Conservation (phyloP, 2,888 invertebrate genomes). For the Thumatha senex region DNA sequence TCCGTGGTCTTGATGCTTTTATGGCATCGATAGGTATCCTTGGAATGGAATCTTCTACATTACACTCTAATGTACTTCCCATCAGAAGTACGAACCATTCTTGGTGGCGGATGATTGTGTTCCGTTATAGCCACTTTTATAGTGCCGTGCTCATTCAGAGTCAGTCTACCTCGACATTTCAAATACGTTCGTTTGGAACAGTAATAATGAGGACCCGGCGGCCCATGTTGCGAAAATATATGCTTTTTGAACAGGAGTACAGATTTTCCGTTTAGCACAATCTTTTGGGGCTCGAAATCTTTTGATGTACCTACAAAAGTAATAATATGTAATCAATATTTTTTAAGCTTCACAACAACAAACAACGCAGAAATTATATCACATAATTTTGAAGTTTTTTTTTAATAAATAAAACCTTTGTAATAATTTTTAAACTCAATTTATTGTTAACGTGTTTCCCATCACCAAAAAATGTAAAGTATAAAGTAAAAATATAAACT, state of each 20-base stretch:
- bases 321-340: neutral
- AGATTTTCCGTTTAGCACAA: slow-evolving; percentile 4
- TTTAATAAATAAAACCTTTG: no score
- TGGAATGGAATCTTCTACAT: neutral
- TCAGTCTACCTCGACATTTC: slow-evolving; percentile 5
- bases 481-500: no score
- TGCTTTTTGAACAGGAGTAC: slow-evolving; percentile 5
- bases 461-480: no score
- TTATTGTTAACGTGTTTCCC: no score
- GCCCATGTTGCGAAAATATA: slow-evolving; percentile 1
- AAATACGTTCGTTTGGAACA: slow-evolving; percentile 3
- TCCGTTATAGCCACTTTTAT: slow-evolving; percentile 16
- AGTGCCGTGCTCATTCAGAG: neutral
- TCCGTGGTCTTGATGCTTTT: no score
- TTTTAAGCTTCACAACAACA: neutral
- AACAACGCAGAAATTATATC: neutral
- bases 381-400: no score
- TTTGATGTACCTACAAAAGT: slow-evolving; percentile 2
- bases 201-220: neutral
- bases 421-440: no score
- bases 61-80: slow-evolving; percentile 4
- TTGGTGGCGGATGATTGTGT: slow-evolving; percentile 12
- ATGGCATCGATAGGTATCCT: no score
- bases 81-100: slow-evolving; percentile 5
- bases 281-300: slow-evolving; percentile 6